Percentiles rank a stretch among this genome's conserved stretches.
These are phyloP conservation scores for Drosophila nr. perissopoda DNA, from an alignment of 2,888 invertebrate species.

Conservation along the genomic window DNA sequence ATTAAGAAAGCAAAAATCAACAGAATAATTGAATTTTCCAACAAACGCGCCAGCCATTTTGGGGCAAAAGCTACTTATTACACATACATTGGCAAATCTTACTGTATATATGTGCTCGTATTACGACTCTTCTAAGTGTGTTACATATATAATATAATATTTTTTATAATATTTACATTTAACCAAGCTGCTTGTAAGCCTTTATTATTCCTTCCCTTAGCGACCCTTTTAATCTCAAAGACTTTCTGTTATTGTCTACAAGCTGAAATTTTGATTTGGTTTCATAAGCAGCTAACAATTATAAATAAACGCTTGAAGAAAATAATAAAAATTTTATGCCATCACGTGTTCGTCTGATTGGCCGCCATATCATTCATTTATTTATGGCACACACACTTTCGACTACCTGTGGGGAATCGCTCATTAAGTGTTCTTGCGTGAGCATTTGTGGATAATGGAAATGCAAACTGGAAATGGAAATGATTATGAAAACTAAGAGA, in stretches of 20 bases:
- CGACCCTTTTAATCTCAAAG: not conserved
- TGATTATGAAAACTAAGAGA: constrained; percentile 32
- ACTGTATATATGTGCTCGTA: not conserved
- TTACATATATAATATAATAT: not conserved
- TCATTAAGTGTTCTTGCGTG: constrained; percentile 56
- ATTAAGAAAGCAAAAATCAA: constrained; percentile 38
- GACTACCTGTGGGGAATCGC: constrained; percentile 61
- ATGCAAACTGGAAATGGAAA: constrained; percentile 39
- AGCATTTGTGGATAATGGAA: constrained; percentile 35
- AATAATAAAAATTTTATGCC: constrained; percentile 61
- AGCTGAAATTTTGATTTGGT: constrained; percentile 10
- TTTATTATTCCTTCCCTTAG: not conserved
- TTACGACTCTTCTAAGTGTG: not conserved
- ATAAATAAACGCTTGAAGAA: constrained; percentile 48
- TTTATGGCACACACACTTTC: constrained; percentile 29
- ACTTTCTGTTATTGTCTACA: not conserved
- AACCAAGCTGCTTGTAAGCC: not conserved
- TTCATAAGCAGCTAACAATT: constrained; percentile 15
- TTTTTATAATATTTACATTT: not conserved
- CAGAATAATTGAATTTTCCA: constrained; percentile 43
- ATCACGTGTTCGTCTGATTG: constrained; percentile 67
- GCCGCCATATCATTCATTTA: constrained; percentile 56
- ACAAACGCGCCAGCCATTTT: constrained; percentile 57
- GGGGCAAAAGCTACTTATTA: constrained; percentile 31
- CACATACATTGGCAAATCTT: constrained; percentile 6